These are phyloP conservation scores for Fulmarus glacialis DNA, from an alignment of 2,113 vertebrate genomes.

Conservation along the genomic window DNA sequence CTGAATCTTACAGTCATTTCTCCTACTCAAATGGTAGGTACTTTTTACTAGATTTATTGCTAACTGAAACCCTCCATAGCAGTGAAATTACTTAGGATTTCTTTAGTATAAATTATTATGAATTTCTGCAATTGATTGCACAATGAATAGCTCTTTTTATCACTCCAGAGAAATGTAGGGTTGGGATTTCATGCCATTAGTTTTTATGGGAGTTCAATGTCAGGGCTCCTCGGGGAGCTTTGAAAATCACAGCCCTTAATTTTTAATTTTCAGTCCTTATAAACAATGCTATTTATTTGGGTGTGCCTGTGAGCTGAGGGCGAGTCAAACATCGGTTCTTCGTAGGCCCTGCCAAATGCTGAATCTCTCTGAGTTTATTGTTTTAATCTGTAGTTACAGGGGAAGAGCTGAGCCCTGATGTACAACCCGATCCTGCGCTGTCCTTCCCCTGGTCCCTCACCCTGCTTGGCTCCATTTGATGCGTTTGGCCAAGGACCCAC, in stretches of 20 bases:
- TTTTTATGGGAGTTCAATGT: conserved; percentile 52
- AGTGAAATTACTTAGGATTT: conserved; percentile 4
- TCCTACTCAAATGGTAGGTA: background rate
- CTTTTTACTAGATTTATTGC: conserved; percentile 7
- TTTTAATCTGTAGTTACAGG: conserved; percentile 37
- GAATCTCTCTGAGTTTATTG: conserved; percentile 11
- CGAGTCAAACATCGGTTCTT: background rate
- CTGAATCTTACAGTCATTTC: background rate
- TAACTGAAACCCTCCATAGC: background rate
- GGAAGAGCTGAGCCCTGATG: background rate
- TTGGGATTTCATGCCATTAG: conserved; percentile 30
- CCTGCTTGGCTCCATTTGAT: background rate
- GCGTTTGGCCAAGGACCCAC: background rate
- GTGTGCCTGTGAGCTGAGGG: conserved; percentile 49
- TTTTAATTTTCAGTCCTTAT: conserved; percentile 53
- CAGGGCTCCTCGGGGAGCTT: conserved; percentile 32
- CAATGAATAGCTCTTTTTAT: conserved; percentile 30
- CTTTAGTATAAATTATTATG: background rate
- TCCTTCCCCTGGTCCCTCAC: background rate
- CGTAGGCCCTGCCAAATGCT: background rate
- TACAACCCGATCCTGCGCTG: background rate
- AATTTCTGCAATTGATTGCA: conserved; percentile 23
- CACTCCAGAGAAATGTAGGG: background rate
- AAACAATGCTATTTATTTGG: conserved; percentile 62
- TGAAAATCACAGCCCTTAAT: conserved; percentile 52